Evolutionary conservation across 2,113 vertebrate genomes (phyloP), one percentile per base, ranked within the genome.

Genomic region (Otocyon megalotis): DNA sequence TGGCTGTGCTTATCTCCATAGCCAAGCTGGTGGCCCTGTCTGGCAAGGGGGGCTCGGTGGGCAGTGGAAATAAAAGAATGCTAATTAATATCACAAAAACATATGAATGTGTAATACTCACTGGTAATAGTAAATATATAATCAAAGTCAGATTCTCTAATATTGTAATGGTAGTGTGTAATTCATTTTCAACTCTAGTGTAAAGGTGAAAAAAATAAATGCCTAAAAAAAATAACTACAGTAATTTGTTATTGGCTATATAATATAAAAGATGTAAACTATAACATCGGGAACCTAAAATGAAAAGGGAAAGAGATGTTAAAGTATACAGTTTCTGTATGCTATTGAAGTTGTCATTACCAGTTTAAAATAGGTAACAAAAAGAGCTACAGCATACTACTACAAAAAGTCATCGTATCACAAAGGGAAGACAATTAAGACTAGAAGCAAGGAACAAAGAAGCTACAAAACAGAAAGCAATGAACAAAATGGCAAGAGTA

Each of bases 401-500:
- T 43, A 56, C 6, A 56, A 79, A 76, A 86, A 87, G 72, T 58
- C 60, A 93, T 56, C 26, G 48, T 28, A 93, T 65, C 74, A 79
- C 50, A 93, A 30, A 67, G 9, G 9, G n/a, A 87, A 79, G 50
- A 56, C 14, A 87, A 10, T 50, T 50, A 56, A 58, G 60, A 93
- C 19, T 79, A 3, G 28, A 82, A 82, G 19, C 15, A 87, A 76
- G 50, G 50, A 67, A 56, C 60, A 79, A 77, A 58, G 35, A 35
- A 48, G 56, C 82, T 87, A 79, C n/a, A 58, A 93, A 92, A 76
- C 81, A 93, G 67, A 62, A 93, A 76, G 63, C 4, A 77, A 58
- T 48, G 19, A 87, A 87, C 60, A n/a, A 19, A 93, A 56, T 67
- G 35, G 60, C 50, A 93, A 67, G 0, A 43, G 17, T 56, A 87